Conservation (phyloP, 2,113 vertebrate genomes). For the Morone chrysops region DNA sequence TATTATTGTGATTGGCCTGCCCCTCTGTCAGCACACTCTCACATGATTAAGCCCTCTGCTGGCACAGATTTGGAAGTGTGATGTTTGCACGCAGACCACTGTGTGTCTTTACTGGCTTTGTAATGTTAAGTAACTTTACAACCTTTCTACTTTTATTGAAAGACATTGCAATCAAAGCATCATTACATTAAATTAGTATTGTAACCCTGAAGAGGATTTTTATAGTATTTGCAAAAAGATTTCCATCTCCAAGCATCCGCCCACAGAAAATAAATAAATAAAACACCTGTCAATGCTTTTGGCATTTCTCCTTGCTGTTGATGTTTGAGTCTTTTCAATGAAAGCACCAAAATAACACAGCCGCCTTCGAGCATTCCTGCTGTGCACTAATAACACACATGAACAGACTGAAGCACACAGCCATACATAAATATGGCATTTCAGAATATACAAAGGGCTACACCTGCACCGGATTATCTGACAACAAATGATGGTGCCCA, state of each 20-base stretch:
- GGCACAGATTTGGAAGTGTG: slow-evolving; percentile 2
- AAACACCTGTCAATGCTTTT: slow-evolving; percentile 58
- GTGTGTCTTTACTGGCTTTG: not conserved
- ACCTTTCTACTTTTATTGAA: not conserved
- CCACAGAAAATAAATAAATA: slow-evolving; percentile 56
- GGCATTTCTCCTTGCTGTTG: slow-evolving; percentile 54
- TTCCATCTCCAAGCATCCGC: slow-evolving; percentile 28
- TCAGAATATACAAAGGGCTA: slow-evolving; percentile 50
- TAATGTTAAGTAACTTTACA: not conserved
- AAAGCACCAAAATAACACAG: slow-evolving; percentile 63
- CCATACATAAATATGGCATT: slow-evolving; percentile 46
- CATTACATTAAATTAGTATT: not conserved
- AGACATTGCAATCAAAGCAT: not conserved
- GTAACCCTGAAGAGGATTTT: not conserved
- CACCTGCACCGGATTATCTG: slow-evolving; percentile 37
- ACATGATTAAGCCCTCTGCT: slow-evolving; percentile 39
- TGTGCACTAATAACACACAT: slow-evolving; percentile 67
- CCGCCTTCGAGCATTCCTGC: slow-evolving; percentile 52
- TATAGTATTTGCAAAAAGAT: slow-evolving; percentile 28
- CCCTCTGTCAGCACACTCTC: slow-evolving; percentile 52
- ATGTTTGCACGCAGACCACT: not conserved
- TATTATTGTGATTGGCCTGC: slow-evolving; percentile 53
- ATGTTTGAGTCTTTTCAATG: slow-evolving; percentile 55
- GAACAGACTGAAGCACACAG: slow-evolving; percentile 44
- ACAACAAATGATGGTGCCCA: slow-evolving; percentile 13